Evolutionary conservation across 1,140 invertebrate genomes (phyloP), one percentile per base, ranked within the genome.

Genomic region (Coelopa frigida): DNA sequence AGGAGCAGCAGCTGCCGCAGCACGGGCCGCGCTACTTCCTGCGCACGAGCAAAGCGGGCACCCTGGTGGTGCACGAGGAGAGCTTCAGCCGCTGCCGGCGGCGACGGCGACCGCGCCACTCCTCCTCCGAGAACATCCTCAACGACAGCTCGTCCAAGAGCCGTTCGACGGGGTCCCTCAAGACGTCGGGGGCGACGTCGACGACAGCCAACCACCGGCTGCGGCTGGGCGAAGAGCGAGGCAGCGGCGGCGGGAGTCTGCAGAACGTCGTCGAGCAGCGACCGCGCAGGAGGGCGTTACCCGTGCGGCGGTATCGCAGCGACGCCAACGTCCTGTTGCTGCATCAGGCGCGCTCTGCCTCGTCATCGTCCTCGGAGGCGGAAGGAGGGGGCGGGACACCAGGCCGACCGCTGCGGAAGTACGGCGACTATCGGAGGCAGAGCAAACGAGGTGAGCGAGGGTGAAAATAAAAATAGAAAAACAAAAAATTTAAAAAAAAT

Each of bases 11-110:
- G 3, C 48, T 51, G 7, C 32, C 61, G 26, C 36, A 48, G 14
- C 52, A 55, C 42, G 47, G 49, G 4, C 64, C 61, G 24, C 56
- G 59, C 22, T 74, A 74, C 40, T 70, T 56, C 50, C 58, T 73
- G 41, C 58, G 73, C 36, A 71, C 68, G 42, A 69, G 72, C 50
- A 71, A 70, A 42, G 73, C 73, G n/a, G 73, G 73, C 35, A 74
- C 71, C 17, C 55, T 74, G 45, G 60, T 74, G 33, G 68, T 74
- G 37, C 60, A 59, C 29, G 68, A 73, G 18, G 73, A 74, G 46
- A 72, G 70, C 58, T 70, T 72, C 37, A 69, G 58, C 46, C 57
- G 58, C 14, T 33, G 52, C 26, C 46, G 63, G 20, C 53, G 59
- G 17, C 58, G 63, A 10, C 55, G 68, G 1, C 54, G 51, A 2